phyloP scores from a whole-genome alignment of 2,113 vertebrate species.

The Seriola aureovittata region DNA sequence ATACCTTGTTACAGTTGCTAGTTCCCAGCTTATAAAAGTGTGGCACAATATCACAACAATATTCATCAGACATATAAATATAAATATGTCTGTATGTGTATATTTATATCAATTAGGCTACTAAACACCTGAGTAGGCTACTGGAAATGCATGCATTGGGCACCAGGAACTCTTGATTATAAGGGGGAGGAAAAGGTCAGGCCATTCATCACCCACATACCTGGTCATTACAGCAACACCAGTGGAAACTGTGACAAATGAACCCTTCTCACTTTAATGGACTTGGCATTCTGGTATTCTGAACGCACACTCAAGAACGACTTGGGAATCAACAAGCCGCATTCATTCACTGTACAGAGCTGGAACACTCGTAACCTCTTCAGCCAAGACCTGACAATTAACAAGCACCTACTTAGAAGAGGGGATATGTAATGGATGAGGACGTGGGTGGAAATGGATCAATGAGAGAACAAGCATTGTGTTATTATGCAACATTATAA shows the following conservation, averaged over 20 bases:
- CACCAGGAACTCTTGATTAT: conserved; percentile 73
- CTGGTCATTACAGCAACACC: conserved; percentile 80
- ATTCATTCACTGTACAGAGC: conserved; percentile 62
- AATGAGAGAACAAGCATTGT: conserved; percentile 38
- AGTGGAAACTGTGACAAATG: conserved; percentile 79
- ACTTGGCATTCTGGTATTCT: conserved; percentile 79
- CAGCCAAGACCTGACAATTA: conserved; percentile 69
- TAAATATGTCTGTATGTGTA: not conserved
- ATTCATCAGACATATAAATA: not conserved
- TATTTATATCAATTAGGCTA: not conserved
- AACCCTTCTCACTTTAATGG: conserved; percentile 81
- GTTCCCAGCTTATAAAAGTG: too few species aligned
- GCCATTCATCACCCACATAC: conserved; percentile 76
- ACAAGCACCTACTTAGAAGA: conserved; percentile 51
- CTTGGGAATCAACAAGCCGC: conserved; percentile 76
- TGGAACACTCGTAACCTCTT: conserved; percentile 65
- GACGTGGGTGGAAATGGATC: conserved; percentile 48
- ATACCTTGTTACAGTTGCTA: too few species aligned
- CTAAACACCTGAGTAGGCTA: not conserved
- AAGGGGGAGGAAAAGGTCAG: conserved; percentile 74
- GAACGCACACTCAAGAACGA: conserved; percentile 58
- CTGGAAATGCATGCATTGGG: not conserved
- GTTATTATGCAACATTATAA: conserved; percentile 30
- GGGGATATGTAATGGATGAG: conserved; percentile 37
- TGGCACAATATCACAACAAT: too few species aligned